Evolutionary conservation across 2,113 vertebrate species (phyloP).

Genomic region (Cebus imitator): DNA sequence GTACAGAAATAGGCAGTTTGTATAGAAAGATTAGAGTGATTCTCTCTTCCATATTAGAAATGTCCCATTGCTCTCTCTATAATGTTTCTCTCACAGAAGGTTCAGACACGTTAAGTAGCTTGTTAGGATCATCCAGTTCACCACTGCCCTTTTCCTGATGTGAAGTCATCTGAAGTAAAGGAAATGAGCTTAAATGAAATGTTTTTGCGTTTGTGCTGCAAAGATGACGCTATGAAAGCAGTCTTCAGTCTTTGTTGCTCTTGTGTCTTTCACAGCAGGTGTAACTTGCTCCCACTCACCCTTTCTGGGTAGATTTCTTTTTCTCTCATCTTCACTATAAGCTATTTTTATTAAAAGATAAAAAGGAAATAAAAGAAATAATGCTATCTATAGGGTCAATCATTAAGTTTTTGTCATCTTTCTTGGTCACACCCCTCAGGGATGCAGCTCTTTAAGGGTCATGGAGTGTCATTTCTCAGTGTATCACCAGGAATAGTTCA

Average conservation of each 20-base stretch:
- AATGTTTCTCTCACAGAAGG: not conserved
- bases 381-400: not conserved
- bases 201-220: not conserved
- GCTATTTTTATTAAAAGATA: not conserved
- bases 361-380: not conserved
- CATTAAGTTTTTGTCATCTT: not conserved
- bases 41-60: not conserved
- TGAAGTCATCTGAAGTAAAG: slow-evolving; percentile 8
- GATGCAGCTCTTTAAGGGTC: not conserved
- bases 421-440: not conserved
- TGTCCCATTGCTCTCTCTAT: not conserved
- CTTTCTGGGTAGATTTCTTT: not conserved
- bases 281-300: not conserved
- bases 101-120: not conserved
- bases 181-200: not conserved
- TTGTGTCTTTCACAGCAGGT: not conserved
- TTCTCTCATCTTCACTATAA: not conserved
- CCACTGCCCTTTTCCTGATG: not conserved
- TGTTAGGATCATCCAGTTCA: not conserved
- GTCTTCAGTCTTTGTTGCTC: not conserved
- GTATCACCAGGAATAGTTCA: not conserved
- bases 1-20: not conserved
- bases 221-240: not conserved
- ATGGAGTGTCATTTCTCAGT: not conserved
- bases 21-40: not conserved